Percentiles rank a stretch among this genome's conserved stretches.
These are phyloP conservation scores for Drosophila phalerata DNA, from an alignment of 2,888 invertebrate species.

Conservation along the genomic window DNA sequence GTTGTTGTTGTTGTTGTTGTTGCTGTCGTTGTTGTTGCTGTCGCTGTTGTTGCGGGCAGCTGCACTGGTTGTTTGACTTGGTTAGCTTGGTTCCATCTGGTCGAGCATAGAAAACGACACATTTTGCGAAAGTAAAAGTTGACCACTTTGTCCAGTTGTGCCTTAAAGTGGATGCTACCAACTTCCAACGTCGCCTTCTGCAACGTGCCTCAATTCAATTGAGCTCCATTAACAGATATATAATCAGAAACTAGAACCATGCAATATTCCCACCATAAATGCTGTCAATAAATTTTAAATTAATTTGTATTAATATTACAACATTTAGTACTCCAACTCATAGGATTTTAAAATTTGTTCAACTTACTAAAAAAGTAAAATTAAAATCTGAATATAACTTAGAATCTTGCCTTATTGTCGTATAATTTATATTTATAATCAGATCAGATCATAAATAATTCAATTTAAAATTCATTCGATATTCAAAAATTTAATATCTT, in stretches of 20 bases:
- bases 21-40: slow-evolving; percentile 22
- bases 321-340: too few species aligned
- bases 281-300: not conserved
- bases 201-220: slow-evolving; percentile 13
- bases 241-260: slow-evolving; percentile 12
- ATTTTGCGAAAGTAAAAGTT: slow-evolving; percentile 74
- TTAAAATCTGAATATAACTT: not conserved
- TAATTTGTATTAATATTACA: too few species aligned
- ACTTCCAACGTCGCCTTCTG: slow-evolving; percentile 2
- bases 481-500: slow-evolving; percentile 26
- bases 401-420: slow-evolving; percentile 14
- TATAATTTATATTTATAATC: slow-evolving; percentile 28
- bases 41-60: slow-evolving; percentile 55
- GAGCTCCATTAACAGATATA: not conserved
- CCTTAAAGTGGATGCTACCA: slow-evolving; percentile 35
- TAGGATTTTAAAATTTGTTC: not conserved
- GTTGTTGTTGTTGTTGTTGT: slow-evolving; percentile 20
- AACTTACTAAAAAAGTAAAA: not conserved
- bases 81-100: slow-evolving; percentile 71
- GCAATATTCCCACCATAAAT: not conserved
- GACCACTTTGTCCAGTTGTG: slow-evolving; percentile 45
- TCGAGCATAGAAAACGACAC: slow-evolving; percentile 73
- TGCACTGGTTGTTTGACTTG: slow-evolving; percentile 58
- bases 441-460: slow-evolving; percentile 27
- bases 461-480: slow-evolving; percentile 28